phyloP scores from a whole-genome alignment of 1,140 invertebrate species.

The Drosophila littoralis region DNA sequence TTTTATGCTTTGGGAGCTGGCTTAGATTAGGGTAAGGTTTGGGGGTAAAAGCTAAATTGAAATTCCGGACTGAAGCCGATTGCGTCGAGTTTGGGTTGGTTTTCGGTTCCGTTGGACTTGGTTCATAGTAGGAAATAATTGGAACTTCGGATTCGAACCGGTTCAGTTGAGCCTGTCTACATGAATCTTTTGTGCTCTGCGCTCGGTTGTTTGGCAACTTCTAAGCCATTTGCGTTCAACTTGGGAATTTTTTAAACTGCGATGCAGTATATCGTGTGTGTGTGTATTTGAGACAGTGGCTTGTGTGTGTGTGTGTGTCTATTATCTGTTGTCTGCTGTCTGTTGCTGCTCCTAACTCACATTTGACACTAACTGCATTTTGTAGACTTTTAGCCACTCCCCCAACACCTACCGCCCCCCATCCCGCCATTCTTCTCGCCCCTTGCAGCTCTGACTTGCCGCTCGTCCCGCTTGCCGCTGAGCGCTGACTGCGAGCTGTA shows the following conservation, averaged over 20 bases:
- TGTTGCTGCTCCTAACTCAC: slow-evolving; percentile 38
- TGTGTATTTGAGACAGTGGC: not conserved
- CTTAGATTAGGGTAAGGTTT: too few species aligned
- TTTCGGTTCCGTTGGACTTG: too few species aligned
- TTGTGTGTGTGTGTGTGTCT: slow-evolving; percentile 16
- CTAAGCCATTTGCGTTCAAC: slow-evolving; percentile 26
- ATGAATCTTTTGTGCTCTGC: too few species aligned
- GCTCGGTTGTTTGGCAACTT: slow-evolving; percentile 16
- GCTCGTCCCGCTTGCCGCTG: slow-evolving; percentile 1
- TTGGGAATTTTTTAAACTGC: not conserved
- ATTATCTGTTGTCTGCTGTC: slow-evolving; percentile 4
- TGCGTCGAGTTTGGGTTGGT: too few species aligned
- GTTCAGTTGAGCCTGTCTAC: too few species aligned
- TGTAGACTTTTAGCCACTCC: slow-evolving; percentile 41
- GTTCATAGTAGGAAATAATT: too few species aligned
- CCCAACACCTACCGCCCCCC: not conserved
- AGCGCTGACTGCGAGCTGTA: slow-evolving; percentile 27
- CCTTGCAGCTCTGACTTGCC: not conserved
- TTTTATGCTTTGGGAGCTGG: too few species aligned
- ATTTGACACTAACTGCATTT: slow-evolving; percentile 59
- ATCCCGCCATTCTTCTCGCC: not conserved
- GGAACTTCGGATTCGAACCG: too few species aligned
- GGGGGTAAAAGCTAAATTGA: too few species aligned
- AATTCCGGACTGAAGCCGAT: too few species aligned
- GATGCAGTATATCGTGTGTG: not conserved